Conservation (phyloP, 2,113 vertebrate genomes). For the Microcebus murinus region DNA sequence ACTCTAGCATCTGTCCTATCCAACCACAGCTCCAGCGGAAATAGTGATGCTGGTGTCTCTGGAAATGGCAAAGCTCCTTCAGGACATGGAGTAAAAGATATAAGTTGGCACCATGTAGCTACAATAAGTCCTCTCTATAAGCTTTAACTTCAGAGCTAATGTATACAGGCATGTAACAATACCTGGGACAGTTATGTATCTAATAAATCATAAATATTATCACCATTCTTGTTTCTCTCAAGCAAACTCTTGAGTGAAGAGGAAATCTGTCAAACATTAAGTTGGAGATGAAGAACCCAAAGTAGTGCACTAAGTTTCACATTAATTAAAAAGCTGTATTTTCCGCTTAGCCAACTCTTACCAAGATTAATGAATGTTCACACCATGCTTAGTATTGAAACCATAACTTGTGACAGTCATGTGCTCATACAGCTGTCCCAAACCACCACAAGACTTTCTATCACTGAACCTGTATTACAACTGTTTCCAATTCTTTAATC, state of each 20-base stretch:
- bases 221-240: neutral
- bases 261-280: constrained; percentile 38
- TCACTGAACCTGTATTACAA: neutral
- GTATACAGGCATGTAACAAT: neutral
- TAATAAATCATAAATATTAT: constrained; percentile 2
- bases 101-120: neutral
- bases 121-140: neutral
- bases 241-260: constrained; percentile 35
- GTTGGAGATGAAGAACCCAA: neutral
- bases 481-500: neutral
- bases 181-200: neutral
- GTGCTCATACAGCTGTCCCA: neutral
- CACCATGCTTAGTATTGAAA: neutral
- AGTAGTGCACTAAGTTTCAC: neutral
- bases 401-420: constrained; percentile 21
- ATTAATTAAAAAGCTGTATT: constrained; percentile 34
- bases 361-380: neutral
- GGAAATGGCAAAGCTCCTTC: constrained; percentile 1
- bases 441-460: neutral
- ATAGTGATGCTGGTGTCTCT: neutral
- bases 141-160: constrained; percentile 5
- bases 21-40: neutral
- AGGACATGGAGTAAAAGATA: neutral
- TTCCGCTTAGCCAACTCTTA: constrained; percentile 3
- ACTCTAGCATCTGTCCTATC: neutral